Conservation (phyloP, 2,888 invertebrate species). For the Erpobdella octoculata region DNA sequence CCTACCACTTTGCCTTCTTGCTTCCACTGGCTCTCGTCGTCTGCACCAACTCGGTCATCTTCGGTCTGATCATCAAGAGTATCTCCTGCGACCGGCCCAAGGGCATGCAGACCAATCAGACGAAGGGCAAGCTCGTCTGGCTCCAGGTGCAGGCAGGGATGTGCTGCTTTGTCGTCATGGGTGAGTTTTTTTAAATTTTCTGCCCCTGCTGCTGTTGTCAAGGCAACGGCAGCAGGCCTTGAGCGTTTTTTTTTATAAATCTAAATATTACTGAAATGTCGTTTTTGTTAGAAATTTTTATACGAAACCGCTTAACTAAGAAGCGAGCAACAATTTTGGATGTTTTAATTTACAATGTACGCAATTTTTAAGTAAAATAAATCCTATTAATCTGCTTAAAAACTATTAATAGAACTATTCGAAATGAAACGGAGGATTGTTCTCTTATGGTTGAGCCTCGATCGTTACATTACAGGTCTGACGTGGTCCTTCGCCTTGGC, state of each 20-base stretch:
- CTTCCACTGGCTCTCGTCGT: constrained; percentile 46
- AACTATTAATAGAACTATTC: too few relatives aligned
- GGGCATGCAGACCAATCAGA: constrained; percentile 55
- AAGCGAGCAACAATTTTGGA: too few relatives aligned
- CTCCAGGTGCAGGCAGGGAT: constrained; percentile 48
- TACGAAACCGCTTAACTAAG: too few relatives aligned
- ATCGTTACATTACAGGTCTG: constrained; percentile 41
- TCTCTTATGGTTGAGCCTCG: too few relatives aligned
- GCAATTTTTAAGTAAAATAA: too few relatives aligned
- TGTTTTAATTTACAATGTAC: too few relatives aligned
- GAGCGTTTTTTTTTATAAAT: too few relatives aligned
- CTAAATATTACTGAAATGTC: too few relatives aligned
- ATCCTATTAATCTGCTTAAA: too few relatives aligned
- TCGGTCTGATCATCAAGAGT: constrained; percentile 42
- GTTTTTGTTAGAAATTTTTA: too few relatives aligned
- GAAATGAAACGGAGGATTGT: too few relatives aligned
- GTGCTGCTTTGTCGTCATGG: constrained; percentile 48
- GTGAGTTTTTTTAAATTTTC: constrained; percentile 36
- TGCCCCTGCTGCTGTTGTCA: not conserved
- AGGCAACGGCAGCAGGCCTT: too few relatives aligned
- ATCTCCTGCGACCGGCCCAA: constrained; percentile 41
- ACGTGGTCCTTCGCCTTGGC: constrained; percentile 48
- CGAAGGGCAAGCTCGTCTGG: constrained; percentile 45
- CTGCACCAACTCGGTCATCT: constrained; percentile 36
- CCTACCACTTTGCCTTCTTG: constrained; percentile 46